A percentile compares a stretch with the other conserved stretches of the same genome.
These are phyloP conservation scores for Apis florea DNA, from an alignment of 1,140 invertebrate species.

Conservation along the genomic window DNA sequence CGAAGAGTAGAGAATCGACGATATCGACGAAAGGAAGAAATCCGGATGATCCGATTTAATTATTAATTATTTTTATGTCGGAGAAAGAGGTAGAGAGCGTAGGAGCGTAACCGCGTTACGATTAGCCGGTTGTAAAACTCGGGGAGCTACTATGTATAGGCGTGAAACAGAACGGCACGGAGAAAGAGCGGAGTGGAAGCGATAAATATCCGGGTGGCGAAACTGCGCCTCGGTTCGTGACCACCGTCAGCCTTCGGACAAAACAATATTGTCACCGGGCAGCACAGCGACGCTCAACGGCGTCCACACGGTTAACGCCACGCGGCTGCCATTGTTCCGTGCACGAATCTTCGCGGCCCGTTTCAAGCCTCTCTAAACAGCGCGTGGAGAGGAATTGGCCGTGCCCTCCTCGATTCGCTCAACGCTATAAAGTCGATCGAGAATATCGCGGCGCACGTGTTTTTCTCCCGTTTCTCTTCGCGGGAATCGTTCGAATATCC, in stretches of 20 bases:
- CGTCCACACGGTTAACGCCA: constrained; percentile 59
- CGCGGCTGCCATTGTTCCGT: constrained; percentile 63
- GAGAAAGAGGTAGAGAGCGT: too few relatives aligned
- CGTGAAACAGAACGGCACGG: constrained; percentile 21
- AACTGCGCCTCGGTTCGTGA: constrained; percentile 63
- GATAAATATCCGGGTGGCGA: constrained; percentile 53
- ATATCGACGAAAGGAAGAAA: too few relatives aligned
- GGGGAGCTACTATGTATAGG: constrained; percentile 24
- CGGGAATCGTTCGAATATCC: too few relatives aligned
- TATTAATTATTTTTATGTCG: too few relatives aligned
- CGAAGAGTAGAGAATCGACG: not conserved
- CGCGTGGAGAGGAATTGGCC: too few relatives aligned
- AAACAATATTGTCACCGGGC: constrained; percentile 63
- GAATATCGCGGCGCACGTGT: not conserved
- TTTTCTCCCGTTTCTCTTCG: not conserved
- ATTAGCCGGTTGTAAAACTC: constrained; percentile 4
- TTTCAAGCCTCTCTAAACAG: constrained; percentile 48
- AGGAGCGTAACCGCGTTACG: not conserved
- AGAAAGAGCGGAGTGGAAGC: not conserved
- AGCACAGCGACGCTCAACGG: constrained; percentile 28
- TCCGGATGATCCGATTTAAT: too few relatives aligned
- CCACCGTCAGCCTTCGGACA: constrained; percentile 55
- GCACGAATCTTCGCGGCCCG: constrained; percentile 63
- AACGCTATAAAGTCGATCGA: not conserved
- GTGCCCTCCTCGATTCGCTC: constrained; percentile 1